Evolutionary conservation across 1,140 invertebrate species (phyloP), one percentile per base, ranked within the genome.

Genomic region (Archivesica marissinica): DNA sequence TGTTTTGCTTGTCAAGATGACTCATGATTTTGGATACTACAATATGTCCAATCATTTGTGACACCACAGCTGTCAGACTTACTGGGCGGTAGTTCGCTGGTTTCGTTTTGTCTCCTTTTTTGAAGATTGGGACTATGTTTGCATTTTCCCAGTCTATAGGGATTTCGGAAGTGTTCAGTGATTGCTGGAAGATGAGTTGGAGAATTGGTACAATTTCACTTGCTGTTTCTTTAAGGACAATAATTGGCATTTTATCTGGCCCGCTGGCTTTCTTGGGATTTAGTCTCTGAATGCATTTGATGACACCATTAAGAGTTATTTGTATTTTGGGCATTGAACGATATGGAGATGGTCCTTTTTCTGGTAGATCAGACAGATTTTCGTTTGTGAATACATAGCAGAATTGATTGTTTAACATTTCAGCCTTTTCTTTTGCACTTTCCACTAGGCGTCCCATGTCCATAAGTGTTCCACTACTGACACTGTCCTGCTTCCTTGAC

Each of bases 21-120:
- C 59, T 41, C 78, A 86, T 86, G 0, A 88, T 41, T 44, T 86
- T 44, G n/a, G 41, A 77, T 13, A 56, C 50, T 38, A 59, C 30
- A 7, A 77, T 77, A 30, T 77, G 74, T 59, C 59, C 74, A 35
- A 56, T 30, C 2, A 79, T 64, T 66, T 79, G 30, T 20, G 59
- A 79, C 13, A 66, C 59, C 17, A 79, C 77, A 50, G 28, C n/a
- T 30, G 77, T 66, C 6, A 66, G 35, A 66, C 56, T 66, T 20
- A 79, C 59, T 47, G 77, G 77, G 3, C 77, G 35, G 2, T 79
- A 79, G 15, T 66, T 79, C 35, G 41, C 56, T n/a, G 54, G 20
- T 30, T 64, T 79, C 7, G 20, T 17, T 33, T 59, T 23, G 25
- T 79, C 77, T 7, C 59, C 77, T 66, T 79, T 79, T 33, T 79